Percentiles rank a stretch among this genome's conserved stretches.
Evolutionary conservation across 2,797 vertebrate species (phyloP).

Genomic region (Luscinia luscinia): DNA sequence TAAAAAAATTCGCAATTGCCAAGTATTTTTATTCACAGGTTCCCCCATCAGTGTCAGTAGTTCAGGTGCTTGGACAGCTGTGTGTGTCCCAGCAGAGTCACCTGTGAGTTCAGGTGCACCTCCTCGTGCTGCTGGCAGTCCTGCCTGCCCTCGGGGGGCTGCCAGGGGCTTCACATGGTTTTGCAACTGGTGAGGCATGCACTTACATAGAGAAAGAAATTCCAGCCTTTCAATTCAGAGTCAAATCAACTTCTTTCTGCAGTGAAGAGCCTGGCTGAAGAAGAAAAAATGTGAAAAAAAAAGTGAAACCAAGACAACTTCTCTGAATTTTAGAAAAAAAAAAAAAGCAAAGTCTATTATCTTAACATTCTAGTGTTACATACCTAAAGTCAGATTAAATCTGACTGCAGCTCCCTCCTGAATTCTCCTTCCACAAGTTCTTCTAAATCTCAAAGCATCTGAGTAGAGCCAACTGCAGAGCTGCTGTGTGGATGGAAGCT

Average conservation of each 20-base stretch:
- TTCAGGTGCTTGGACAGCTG: neutral
- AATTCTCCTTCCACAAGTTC: neutral
- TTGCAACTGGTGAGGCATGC: neutral
- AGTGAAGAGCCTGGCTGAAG: neutral
- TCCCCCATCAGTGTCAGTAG: neutral
- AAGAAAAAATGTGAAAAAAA: neutral
- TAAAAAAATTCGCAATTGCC: neutral
- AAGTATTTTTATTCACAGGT: neutral
- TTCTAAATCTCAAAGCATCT: neutral
- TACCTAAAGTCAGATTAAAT: neutral
- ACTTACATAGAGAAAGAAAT: neutral
- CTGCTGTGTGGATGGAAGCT: accelerated
- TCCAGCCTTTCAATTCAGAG: neutral
- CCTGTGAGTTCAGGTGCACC: neutral
- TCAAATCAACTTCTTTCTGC: neutral
- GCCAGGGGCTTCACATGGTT: accelerated
- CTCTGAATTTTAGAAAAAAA: neutral
- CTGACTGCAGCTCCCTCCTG: neutral
- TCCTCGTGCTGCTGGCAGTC: neutral
- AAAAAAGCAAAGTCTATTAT: neutral
- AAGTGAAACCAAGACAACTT: neutral
- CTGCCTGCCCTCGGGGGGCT: neutral
- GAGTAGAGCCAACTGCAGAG: neutral
- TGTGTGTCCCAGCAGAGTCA: neutral
- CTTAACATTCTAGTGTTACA: neutral